These are phyloP conservation scores for Leistus spinibarbis DNA, from an alignment of 2,888 invertebrate genomes.

Conservation along the genomic window DNA sequence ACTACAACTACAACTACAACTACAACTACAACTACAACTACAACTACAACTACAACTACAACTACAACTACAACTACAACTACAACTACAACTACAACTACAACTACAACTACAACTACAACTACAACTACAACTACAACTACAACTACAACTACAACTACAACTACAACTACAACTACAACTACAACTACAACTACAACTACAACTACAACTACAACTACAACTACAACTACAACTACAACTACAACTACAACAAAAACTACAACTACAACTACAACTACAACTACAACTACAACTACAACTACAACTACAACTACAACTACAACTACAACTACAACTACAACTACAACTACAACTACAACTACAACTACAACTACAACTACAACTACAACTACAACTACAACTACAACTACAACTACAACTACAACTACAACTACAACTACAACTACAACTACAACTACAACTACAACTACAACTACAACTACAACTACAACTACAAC, in stretches of 20 bases:
- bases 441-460: too few species aligned
- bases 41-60: neutral
- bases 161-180: neutral
- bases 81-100: neutral
- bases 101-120: neutral
- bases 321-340: too few species aligned
- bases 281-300: neutral
- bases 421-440: too few species aligned
- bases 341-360: neutral
- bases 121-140: neutral
- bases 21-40: neutral
- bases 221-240: conserved; percentile 3
- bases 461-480: too few species aligned
- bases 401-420: too few species aligned
- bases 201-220: conserved; percentile 17
- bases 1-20: neutral
- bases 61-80: neutral
- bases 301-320: neutral
- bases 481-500: too few species aligned
- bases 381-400: neutral
- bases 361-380: neutral
- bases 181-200: conserved; percentile 1
- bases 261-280: neutral
- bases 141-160: neutral
- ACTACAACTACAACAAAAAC: neutral